Base-by-base conservation (phyloP, 2,797 vertebrate genomes). In the Siniperca scherzeri region DNA sequence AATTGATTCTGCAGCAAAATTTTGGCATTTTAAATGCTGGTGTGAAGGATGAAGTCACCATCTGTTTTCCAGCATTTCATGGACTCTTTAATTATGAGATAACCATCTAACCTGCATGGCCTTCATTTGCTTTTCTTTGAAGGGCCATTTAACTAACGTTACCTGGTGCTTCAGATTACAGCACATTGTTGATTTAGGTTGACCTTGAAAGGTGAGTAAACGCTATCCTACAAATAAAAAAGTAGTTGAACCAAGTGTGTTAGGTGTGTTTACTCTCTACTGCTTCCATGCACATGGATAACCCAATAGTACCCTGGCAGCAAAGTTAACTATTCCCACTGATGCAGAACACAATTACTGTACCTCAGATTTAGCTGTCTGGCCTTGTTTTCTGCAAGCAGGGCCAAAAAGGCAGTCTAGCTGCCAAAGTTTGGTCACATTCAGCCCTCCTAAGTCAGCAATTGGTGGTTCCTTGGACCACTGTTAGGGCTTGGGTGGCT, bases 391-490 rank as follows among this genome's bases (percentile, higher is more conserved):
- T 93, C 68, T 74, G 67, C 50, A 68, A 68, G 71, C 65, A n/a
- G 62, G 66, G 82, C 87, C 84, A 89, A 73, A 81, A 55, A 78
- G 40, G 38, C 70, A 40, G 74, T 70, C 8, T 25, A 50, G 77
- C 88, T 90, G 91, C 89, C 90, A 94, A 88, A 82, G 90, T 89
- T 90, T 91, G 89, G 87, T 92, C 80, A 78, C 84, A 48, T 71
- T 91, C 80, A 30, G 48, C 74, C 77, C 81, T 88, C 78, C 82
- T 76, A 88, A 87, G 87, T 92, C 89, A 90, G 92, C 92, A 92
- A 83, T 89, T 91, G 93, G 87, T 83, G 87, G 92, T 93, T 92
- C 70, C 83, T 91, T 76, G 36, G 86, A 88, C 78, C 87, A 57
- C 88, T 85, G 83, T 64, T 46, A 3, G 80, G 84, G 80, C 78